A percentile compares a stretch with the other conserved stretches of the same genome.
These are phyloP conservation scores for Seladonia tumulorum DNA, from an alignment of 2,888 invertebrate genomes.

Conservation along the genomic window DNA sequence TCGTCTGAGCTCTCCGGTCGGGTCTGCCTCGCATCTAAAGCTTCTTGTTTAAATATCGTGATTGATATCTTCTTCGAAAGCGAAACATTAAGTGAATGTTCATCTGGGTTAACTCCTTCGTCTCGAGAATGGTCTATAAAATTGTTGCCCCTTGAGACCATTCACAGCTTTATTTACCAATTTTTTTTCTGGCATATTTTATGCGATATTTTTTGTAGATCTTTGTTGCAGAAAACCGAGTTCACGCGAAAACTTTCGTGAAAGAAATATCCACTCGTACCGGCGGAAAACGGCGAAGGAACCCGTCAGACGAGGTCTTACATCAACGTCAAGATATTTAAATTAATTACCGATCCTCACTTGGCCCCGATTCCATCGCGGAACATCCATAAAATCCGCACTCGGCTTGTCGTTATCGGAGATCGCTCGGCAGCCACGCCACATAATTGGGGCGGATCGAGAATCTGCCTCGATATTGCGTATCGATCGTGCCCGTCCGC, in stretches of 20 bases:
- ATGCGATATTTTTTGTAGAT: no score
- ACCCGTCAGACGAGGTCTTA: neutral
- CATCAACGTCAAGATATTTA: constrained; percentile 15
- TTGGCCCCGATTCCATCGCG: neutral
- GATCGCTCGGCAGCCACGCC: neutral
- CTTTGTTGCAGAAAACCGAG: no score
- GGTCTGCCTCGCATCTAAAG: neutral
- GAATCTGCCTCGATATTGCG: neutral
- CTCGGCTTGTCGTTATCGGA: neutral
- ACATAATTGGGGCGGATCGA: neutral
- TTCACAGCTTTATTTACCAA: no score
- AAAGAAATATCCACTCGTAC: neutral
- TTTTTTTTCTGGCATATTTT: no score
- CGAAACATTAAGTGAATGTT: neutral
- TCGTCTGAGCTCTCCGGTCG: neutral
- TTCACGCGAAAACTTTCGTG: neutral
- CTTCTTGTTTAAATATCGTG: neutral
- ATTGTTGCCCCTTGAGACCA: no score
- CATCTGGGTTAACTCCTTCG: neutral
- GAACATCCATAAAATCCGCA: neutral
- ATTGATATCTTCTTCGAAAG: neutral
- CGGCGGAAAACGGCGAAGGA: neutral
- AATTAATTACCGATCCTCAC: neutral
- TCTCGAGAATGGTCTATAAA: no score
- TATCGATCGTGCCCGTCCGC: neutral